Base-by-base conservation (phyloP, 2,888 invertebrate genomes). In the Cephonodes hylas region DNA sequence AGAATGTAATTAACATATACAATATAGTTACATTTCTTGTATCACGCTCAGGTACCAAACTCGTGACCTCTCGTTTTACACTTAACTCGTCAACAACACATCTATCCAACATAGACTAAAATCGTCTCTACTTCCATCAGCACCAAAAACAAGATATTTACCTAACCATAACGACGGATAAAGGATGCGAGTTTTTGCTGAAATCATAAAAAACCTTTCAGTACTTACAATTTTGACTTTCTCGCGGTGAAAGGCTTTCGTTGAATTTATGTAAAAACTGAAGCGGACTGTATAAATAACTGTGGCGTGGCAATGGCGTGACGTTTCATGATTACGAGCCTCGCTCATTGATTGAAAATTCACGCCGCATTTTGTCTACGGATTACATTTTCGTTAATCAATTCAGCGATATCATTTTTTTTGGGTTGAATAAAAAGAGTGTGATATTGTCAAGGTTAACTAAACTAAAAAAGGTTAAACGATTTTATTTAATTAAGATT, bases 221-320 rank as follows among this genome's bases (percentile, higher is more conserved):
- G 45, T 31, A 59, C 20, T 45, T 23, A 18, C 20, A 44, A 20
- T 59, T 45, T 48, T 45, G 8, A 42, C 48, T 60, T 48, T 60
- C 60, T 46, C 38, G 53, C 2, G 23, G 48, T 60, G 60, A 60
- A 60, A 48, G 60, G 34, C 45, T 59, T 59, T 46, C 46, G 38
- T 22, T 53, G 31, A 5, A 23, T 48, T 48, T 38, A 60, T 18
- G 23, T 46, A 45, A 60, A 60, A 60, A 45, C 48, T 53, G 53
- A 27, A 53, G 31, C 27, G 10, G 31, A 53, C 18, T 53, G 53
- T 53, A 20, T 46, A 23, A 53, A 53, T 53, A 53, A 10, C 31
- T 31, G 27, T 53, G 31, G 53, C 53, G 18, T 31, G 48, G 25
- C 15, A n/a, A 48, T 27, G 25, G 8, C 48, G 48, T 48, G 27